Percentiles rank a stretch among this genome's conserved stretches.
phyloP scores from a whole-genome alignment of 37 sponge, comb jelly and placozoan species.

The Ephydatia muelleri region DNA sequence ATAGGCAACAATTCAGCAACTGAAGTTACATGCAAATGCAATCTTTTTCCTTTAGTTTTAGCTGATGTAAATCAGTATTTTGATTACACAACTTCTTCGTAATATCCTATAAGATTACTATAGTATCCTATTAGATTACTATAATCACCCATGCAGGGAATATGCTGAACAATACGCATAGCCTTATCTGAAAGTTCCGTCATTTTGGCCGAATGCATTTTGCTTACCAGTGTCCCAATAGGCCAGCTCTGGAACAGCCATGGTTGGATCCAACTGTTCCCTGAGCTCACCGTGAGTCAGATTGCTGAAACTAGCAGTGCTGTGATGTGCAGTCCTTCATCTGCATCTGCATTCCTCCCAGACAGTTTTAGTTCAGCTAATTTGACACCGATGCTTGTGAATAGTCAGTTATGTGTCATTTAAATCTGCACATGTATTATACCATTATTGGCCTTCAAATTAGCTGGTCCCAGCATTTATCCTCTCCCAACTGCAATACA shows the following conservation, averaged over 20 bases:
- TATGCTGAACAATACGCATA: neutral
- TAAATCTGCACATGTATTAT: neutral
- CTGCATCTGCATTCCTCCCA: neutral
- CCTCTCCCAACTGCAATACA: neutral
- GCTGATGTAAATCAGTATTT: too few relatives aligned
- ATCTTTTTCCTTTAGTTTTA: too few relatives aligned
- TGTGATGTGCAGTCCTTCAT: neutral
- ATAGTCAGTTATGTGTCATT: neutral
- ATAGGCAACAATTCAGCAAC: too few relatives aligned
- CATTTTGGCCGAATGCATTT: too few relatives aligned
- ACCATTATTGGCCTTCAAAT: neutral
- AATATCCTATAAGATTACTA: too few relatives aligned
- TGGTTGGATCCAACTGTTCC: slow-evolving; percentile 48
- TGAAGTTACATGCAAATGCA: too few relatives aligned
- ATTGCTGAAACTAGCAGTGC: neutral
- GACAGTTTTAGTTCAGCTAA: neutral
- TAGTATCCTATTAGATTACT: too few relatives aligned
- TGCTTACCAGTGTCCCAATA: slow-evolving; percentile 81
- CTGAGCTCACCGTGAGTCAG: neutral
- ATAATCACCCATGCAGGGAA: too few relatives aligned
- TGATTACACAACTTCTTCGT: too few relatives aligned
- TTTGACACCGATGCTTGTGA: neutral
- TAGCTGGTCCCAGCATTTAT: neutral
- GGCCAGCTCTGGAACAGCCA: slow-evolving; percentile 40
- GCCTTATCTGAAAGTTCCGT: neutral